Evolutionary conservation across 1,140 invertebrate species (phyloP), one percentile per base, ranked within the genome.

Genomic region (Spodoptera litura): DNA sequence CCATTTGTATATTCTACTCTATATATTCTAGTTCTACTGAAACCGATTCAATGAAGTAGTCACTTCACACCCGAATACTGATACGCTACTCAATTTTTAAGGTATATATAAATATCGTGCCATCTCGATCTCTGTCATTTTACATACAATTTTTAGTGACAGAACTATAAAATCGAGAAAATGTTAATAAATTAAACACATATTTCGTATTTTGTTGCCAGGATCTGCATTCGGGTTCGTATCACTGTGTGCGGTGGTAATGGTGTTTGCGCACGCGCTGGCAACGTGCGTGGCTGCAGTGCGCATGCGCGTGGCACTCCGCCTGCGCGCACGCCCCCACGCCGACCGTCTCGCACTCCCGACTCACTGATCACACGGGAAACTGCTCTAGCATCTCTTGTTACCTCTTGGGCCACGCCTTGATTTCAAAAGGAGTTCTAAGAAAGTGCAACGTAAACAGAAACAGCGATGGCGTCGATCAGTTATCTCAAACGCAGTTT

Each of bases 191-290:
- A 38, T 5, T 44, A 44, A 44, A 44, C 4, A 44, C 38, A 2
- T 38, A 66, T 66, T 77, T 70, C 1, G 20, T 71, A 61, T 78
- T 64, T 56, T 73, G 83, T 87, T 0, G 5, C 6, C 82, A 94
- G 92, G 87, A 0, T 79, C 88, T 53, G 92, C 92, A 1, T 85
- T 94, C 20, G 91, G 88, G 2, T 94, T 94, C 81, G 92, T 93
- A 2, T 87, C 90, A 0, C 77, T 93, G 0, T 93, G 92, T 72
- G 92, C 91, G 2, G 85, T 89, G 44, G 91, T 94, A 66, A 84
- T 93, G 86, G 85, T 92, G 59, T 82, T 86, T n/a, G 90, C 89
- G 27, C 91, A 93, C 77, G 89, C 86, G 31, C 74, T 90, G 6
- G 91, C 92, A 4, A 92, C 91, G 6, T 81, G 80, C 49, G 25